Base-by-base conservation (phyloP, 2,113 vertebrate species). In the Pollachius pollachius region DNA sequence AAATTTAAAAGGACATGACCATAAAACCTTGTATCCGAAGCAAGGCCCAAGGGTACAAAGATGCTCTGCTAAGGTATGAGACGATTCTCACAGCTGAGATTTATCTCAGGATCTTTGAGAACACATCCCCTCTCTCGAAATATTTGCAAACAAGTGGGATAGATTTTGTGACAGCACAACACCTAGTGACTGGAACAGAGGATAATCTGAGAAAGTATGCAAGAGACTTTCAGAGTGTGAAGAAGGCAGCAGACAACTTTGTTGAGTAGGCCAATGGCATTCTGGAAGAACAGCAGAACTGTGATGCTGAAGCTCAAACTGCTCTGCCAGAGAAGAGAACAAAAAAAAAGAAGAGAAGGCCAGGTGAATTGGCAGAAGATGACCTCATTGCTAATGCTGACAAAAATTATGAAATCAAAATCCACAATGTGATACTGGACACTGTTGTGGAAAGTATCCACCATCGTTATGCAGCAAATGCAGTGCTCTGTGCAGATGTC, bases 401-500 rank as follows among this genome's bases (percentile, higher is more conserved):
- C 12, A 59, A 8, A 12, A 58, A 34, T 17, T 68, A 57, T 18
- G 27, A 68, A 19, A 23, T 69, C 19, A 76, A 65, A 4, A n/a
- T 76, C 25, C 70, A 80, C 60, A 73, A 23, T 61, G 71, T 73
- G 18, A 48, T 77, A 15, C 13, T 73, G 13, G 67, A 81, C 52
- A 78, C 65, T 56, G 72, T 70, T 23, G 30, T 23, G n/a, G 61
- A 74, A 2, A 64, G 62, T 12, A 52, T 81, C 23, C 68, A 71
- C 3, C 21, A 27, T 2, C 5, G 30, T 18, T 77, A 30, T 71
- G 25, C 62, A 48, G 68, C 52, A 23, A 72, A 72, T 75, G 72
- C 25, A 65, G 52, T 56, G 34, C 52, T 78, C 8, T 72, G 52
- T 5, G 5, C 64, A 69, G 75, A 78, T 69, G 54, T 81, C 37